These are phyloP conservation scores for Chorisops tibialis DNA, from an alignment of 2,888 invertebrate genomes.

Conservation along the genomic window DNA sequence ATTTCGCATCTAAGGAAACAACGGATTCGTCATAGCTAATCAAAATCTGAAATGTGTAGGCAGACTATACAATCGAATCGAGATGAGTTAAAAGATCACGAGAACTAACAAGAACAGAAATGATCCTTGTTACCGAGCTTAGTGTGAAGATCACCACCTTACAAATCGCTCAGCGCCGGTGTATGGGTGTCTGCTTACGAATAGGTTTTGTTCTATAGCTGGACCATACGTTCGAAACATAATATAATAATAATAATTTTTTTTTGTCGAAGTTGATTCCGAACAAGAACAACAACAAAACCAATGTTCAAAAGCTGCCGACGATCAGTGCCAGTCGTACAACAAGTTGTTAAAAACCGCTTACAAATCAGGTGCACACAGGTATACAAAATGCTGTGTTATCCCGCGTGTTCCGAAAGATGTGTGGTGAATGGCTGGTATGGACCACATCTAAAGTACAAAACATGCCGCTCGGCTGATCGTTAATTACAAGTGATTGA, in stretches of 20 bases:
- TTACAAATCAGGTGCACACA: slow-evolving; percentile 27
- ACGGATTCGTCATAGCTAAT: slow-evolving; percentile 29
- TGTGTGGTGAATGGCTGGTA: slow-evolving; percentile 3
- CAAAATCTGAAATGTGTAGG: slow-evolving; percentile 24
- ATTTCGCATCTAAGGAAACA: slow-evolving; percentile 32
- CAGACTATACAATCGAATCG: not conserved
- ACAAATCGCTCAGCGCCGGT: too few relatives aligned
- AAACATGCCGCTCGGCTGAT: slow-evolving; percentile 24
- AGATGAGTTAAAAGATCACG: not conserved
- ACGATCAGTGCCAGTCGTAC: slow-evolving; percentile 17
- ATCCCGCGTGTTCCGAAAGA: slow-evolving; percentile 3
- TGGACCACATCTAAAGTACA: slow-evolving; percentile 26
- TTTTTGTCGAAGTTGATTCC: slow-evolving; percentile 11
- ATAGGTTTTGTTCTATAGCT: too few relatives aligned
- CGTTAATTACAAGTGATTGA: slow-evolving; percentile 30
- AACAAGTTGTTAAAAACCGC: slow-evolving; percentile 24
- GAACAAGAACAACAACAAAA: slow-evolving; percentile 6
- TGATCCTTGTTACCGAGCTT: slow-evolving; percentile 16
- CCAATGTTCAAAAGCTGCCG: slow-evolving; percentile 18
- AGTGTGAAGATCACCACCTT: not conserved
- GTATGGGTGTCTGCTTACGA: too few relatives aligned
- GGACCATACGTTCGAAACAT: slow-evolving; percentile 4
- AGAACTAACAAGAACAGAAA: not conserved
- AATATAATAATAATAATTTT: slow-evolving; percentile 18
- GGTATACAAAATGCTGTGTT: slow-evolving; percentile 15